Evolutionary conservation across 2,888 invertebrate genomes (phyloP).

Genomic region (Lapara coniferarum): DNA sequence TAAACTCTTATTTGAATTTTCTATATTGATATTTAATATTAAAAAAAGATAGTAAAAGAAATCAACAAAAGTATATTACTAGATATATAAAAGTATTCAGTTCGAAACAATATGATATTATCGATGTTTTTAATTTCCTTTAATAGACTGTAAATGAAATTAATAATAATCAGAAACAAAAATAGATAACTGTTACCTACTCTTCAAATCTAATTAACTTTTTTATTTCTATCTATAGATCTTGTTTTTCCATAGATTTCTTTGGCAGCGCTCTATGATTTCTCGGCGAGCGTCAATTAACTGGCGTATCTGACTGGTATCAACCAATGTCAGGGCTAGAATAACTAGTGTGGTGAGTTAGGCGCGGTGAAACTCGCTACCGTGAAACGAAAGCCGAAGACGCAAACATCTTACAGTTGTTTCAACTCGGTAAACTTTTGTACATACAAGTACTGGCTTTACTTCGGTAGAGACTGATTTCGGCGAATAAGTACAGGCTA

Average conservation of each 20-base stretch:
- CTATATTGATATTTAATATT: too few relatives aligned
- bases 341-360: slow-evolving; percentile 57
- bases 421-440: slow-evolving; percentile 42
- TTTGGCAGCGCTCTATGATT: background rate
- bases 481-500: background rate
- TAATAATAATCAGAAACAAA: background rate
- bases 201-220: background rate
- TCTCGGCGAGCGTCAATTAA: slow-evolving; percentile 1
- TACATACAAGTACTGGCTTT: background rate
- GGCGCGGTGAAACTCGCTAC: slow-evolving; percentile 61
- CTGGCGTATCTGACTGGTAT: slow-evolving; percentile 22
- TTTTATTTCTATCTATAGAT: background rate
- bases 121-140: too few relatives aligned
- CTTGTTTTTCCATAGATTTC: background rate
- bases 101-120: too few relatives aligned
- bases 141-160: too few relatives aligned
- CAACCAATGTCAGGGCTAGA: slow-evolving; percentile 52
- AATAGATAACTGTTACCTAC: slow-evolving; percentile 19
- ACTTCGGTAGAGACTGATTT: background rate
- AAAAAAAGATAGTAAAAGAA: too few relatives aligned
- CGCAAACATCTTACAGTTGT: slow-evolving; percentile 53
- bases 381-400: slow-evolving; percentile 62
- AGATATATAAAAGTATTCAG: too few relatives aligned
- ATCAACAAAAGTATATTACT: too few relatives aligned
- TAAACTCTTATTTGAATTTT: too few relatives aligned